Conservation (phyloP, 2,888 invertebrate species). For the Dione juno region DNA sequence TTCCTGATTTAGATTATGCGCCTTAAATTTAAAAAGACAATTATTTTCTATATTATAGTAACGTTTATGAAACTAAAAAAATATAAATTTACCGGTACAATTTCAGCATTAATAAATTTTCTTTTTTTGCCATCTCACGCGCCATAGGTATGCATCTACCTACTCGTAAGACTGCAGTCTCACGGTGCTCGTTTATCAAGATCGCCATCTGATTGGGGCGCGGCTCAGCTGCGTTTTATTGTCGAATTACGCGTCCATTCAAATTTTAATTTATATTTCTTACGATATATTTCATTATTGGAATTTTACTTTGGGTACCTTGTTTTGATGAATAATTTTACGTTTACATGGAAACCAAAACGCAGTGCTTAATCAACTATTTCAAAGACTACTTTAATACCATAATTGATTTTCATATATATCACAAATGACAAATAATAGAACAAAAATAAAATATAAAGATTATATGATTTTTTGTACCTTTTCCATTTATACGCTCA, state of each 20-base stretch:
- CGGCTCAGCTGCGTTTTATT: conserved; percentile 82
- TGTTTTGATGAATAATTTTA: conserved; percentile 22
- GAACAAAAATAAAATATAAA: background rate
- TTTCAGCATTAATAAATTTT: conserved; percentile 36
- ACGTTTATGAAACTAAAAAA: background rate
- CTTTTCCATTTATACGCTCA: too few species aligned
- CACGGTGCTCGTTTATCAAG: conserved; percentile 82
- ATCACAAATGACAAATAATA: background rate
- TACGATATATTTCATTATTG: conserved; percentile 61
- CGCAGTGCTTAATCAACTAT: background rate
- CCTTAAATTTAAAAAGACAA: too few species aligned
- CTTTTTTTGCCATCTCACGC: conserved; percentile 38
- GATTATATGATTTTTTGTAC: too few species aligned
- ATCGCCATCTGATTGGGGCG: conserved; percentile 79
- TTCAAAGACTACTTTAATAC: background rate
- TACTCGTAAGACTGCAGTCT: conserved; percentile 73
- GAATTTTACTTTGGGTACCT: conserved; percentile 44
- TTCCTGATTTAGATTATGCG: too few species aligned
- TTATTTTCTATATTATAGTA: too few species aligned
- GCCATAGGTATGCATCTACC: conserved; percentile 34
- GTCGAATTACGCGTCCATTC: conserved; percentile 76
- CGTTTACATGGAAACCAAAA: background rate
- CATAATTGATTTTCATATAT: background rate
- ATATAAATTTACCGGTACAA: conserved; percentile 3
- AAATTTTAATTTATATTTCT: conserved; percentile 71